Evolutionary conservation across 2,888 invertebrate species (phyloP).

Genomic region (Strigamia transsilvanica): DNA sequence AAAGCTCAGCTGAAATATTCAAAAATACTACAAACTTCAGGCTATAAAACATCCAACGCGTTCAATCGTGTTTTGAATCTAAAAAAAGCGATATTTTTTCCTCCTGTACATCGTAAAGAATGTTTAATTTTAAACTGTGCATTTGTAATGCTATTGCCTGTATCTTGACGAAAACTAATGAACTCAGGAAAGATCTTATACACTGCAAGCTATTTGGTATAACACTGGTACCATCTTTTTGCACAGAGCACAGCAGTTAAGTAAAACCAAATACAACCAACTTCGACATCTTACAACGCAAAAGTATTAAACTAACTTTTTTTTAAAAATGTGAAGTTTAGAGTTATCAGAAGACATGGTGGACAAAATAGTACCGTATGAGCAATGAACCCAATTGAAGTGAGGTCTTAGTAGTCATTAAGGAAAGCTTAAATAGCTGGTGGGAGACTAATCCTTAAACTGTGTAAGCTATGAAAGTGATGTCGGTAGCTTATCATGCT

Average conservation of each 20-base stretch:
- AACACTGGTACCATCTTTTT: too few species aligned
- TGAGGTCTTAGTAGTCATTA: constrained; percentile 45
- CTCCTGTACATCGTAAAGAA: not conserved
- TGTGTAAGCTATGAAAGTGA: constrained; percentile 40
- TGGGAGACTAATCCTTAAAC: constrained; percentile 47
- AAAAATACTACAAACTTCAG: constrained; percentile 37
- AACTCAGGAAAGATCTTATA: too few species aligned
- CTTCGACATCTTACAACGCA: not conserved
- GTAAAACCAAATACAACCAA: too few species aligned
- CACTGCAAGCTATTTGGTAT: too few species aligned
- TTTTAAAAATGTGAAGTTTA: not conserved
- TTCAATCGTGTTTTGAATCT: constrained; percentile 33
- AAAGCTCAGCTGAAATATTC: constrained; percentile 14
- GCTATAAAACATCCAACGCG: constrained; percentile 19
- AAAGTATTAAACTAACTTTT: not conserved
- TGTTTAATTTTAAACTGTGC: not conserved
- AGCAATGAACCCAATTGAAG: constrained; percentile 45
- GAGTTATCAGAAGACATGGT: not conserved
- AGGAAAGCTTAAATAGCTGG: constrained; percentile 46
- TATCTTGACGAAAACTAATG: too few species aligned
- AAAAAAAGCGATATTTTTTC: not conserved
- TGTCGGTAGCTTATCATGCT: constrained; percentile 33
- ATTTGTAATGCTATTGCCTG: not conserved
- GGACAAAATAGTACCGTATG: constrained; percentile 32
- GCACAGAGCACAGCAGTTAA: too few species aligned